Evolutionary conservation across 2,888 invertebrate genomes (phyloP).

Genomic region (Luperina nickerlii): DNA sequence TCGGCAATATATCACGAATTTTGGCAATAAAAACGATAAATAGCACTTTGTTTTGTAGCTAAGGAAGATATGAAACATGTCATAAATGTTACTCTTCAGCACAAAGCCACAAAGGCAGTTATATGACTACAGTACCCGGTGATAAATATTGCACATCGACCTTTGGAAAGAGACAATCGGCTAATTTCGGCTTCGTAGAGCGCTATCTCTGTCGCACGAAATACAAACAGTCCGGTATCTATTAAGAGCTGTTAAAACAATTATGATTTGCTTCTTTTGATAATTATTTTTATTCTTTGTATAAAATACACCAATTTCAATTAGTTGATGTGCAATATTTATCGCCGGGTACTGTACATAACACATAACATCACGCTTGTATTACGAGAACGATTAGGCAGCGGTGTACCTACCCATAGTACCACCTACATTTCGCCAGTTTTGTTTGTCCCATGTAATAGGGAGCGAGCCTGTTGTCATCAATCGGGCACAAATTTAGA

Average conservation of each 20-base stretch:
- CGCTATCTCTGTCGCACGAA: too few relatives aligned
- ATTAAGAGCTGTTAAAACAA: too few relatives aligned
- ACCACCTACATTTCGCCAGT: neutral
- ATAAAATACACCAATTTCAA: too few relatives aligned
- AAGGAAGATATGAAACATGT: constrained; percentile 32
- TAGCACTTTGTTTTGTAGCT: constrained; percentile 56
- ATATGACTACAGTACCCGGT: neutral
- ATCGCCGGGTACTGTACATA: too few relatives aligned
- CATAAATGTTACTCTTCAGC: constrained; percentile 28
- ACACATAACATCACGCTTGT: neutral
- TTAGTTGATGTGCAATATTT: too few relatives aligned
- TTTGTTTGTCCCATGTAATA: neutral
- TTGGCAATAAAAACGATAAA: constrained; percentile 63
- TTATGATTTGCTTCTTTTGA: too few relatives aligned
- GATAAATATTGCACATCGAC: too few relatives aligned
- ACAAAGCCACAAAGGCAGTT: neutral
- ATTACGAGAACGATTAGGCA: neutral
- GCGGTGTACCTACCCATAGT: neutral
- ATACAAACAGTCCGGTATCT: too few relatives aligned
- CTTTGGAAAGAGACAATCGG: too few relatives aligned
- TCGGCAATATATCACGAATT: constrained; percentile 48
- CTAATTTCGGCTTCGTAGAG: too few relatives aligned
- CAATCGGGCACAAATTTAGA: too few relatives aligned
- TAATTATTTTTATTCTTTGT: too few relatives aligned
- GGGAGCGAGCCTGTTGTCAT: neutral